A percentile compares a stretch with the other conserved stretches of the same genome.
Conservation (phyloP, 2,797 vertebrate genomes). For the Helostoma temminkii region DNA sequence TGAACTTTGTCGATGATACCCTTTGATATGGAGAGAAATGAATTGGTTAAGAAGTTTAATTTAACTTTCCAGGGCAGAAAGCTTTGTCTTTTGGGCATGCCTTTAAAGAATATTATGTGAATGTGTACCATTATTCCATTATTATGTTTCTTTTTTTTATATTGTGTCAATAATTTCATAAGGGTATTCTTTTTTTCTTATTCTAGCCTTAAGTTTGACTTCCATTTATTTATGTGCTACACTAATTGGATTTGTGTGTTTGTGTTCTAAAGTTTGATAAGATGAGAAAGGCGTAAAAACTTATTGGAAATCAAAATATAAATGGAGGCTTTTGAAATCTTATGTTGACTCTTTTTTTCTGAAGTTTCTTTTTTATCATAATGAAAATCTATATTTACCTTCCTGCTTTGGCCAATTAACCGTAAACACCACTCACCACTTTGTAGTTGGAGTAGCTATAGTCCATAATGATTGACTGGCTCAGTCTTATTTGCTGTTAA, state of each 20-base stretch:
- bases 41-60: conserved; percentile 56
- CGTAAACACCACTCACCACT: conserved; percentile 79
- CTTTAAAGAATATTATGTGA: conserved; percentile 10
- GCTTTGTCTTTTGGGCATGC: conserved; percentile 42
- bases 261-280: conserved; percentile 26
- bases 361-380: conserved; percentile 49
- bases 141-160: conserved; percentile 7
- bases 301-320: conserved; percentile 48
- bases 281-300: conserved; percentile 29
- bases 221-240: conserved; percentile 20
- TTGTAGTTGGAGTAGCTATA: conserved; percentile 73
- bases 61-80: conserved; percentile 23
- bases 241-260: conserved; percentile 51
- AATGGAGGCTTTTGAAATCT: conserved; percentile 66
- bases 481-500: conserved; percentile 74
- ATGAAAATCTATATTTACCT: conserved; percentile 83
- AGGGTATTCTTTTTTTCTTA: conserved; percentile 20
- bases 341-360: conserved; percentile 48
- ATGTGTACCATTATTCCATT: conserved; percentile 10
- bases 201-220: conserved; percentile 14
- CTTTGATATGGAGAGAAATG: conserved; percentile 70
- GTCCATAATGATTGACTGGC: conserved; percentile 69
- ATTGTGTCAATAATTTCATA: conserved; percentile 34
- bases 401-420: conserved; percentile 80
- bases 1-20: conserved; percentile 67